phyloP scores from a whole-genome alignment of 2,888 invertebrate genomes.

The Chymomyza fuscimana region DNA sequence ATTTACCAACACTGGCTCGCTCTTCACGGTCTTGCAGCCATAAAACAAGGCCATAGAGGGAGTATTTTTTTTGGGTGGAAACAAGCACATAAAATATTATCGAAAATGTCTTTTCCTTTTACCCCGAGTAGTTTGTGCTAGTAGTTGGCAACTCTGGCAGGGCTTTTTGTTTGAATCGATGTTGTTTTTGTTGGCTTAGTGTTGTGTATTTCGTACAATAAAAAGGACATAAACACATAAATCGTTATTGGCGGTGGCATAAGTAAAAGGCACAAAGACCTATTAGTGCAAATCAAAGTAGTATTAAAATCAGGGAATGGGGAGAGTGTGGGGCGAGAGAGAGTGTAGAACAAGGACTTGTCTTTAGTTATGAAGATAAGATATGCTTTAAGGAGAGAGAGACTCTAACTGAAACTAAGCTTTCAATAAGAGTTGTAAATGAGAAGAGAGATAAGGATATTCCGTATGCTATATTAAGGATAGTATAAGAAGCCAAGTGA shows the following conservation, averaged over 20 bases:
- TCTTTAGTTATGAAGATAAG: no score
- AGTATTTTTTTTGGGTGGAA: not conserved
- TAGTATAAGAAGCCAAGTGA: no score
- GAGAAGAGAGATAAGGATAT: no score
- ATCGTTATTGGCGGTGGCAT: slow-evolving; percentile 58
- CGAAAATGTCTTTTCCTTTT: slow-evolving; percentile 44
- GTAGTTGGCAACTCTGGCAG: slow-evolving; percentile 34
- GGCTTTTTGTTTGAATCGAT: slow-evolving; percentile 1
- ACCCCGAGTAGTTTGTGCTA: slow-evolving; percentile 32
- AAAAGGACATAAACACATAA: slow-evolving; percentile 65
- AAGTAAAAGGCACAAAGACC: slow-evolving; percentile 40
- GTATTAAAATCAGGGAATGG: not conserved
- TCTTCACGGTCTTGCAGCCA: slow-evolving; percentile 49
- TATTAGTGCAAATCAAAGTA: slow-evolving; percentile 29
- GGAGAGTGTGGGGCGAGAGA: not conserved
- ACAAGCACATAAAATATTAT: slow-evolving; percentile 65
- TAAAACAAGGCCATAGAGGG: slow-evolving; percentile 27
- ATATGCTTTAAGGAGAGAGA: no score
- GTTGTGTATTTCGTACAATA: slow-evolving; percentile 29
- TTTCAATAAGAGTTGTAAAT: no score
- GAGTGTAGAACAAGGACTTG: no score
- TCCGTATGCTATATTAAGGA: no score
- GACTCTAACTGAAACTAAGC: no score
- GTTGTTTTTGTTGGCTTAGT: not conserved
- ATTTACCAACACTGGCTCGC: slow-evolving; percentile 14